These are phyloP conservation scores for Fulica atra DNA, from an alignment of 2,113 vertebrate genomes.

Conservation along the genomic window DNA sequence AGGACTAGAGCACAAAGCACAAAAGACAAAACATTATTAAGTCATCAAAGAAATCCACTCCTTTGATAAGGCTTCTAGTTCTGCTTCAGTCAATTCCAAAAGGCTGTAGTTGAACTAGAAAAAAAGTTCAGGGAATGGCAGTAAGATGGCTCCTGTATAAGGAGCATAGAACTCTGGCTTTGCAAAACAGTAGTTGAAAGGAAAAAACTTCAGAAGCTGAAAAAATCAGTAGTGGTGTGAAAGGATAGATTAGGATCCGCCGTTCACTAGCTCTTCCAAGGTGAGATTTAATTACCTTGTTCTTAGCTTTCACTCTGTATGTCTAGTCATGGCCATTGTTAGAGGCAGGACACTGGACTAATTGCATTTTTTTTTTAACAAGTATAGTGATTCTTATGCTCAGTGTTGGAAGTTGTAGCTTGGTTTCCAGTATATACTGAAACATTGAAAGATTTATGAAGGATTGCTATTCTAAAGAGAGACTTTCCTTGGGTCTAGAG, in stretches of 20 bases:
- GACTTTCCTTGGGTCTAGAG: neutral
- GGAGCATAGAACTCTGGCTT: neutral
- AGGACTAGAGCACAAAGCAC: neutral
- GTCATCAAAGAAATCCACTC: neutral
- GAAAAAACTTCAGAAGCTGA: neutral
- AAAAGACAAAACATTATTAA: neutral
- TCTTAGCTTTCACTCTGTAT: neutral
- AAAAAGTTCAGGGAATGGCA: neutral
- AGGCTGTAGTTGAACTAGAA: neutral
- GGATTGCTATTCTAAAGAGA: neutral
- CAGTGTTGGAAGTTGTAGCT: neutral
- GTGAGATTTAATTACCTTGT: neutral
- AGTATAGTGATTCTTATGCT: neutral
- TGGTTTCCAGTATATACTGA: neutral
- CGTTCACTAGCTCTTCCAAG: neutral
- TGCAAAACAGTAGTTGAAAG: neutral
- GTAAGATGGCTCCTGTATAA: neutral
- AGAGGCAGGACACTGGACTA: neutral
- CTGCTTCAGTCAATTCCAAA: neutral
- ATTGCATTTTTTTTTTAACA: neutral
- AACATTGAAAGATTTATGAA: neutral
- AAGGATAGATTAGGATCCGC: neutral
- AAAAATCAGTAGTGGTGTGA: neutral
- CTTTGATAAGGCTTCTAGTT: neutral
- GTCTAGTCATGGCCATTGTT: neutral